Percentiles rank a stretch among this genome's conserved stretches.
phyloP scores from a whole-genome alignment of 2,888 invertebrate genomes.

The Ceriagrion tenellum region DNA sequence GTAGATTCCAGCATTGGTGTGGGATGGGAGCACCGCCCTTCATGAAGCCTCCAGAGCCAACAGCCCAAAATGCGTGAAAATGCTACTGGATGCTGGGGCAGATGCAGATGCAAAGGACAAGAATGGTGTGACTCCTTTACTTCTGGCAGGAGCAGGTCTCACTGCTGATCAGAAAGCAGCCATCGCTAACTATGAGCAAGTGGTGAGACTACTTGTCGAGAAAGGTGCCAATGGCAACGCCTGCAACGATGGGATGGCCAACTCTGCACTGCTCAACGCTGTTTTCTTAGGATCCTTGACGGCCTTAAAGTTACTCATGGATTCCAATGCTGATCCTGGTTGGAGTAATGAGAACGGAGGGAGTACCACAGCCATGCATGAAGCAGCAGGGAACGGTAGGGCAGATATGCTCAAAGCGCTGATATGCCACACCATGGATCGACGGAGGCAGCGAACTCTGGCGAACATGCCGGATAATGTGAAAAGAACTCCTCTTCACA shows the following conservation, averaged over 20 bases:
- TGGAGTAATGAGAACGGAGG: slow-evolving; percentile 31
- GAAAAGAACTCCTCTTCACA: slow-evolving; percentile 80
- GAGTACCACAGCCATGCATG: slow-evolving; percentile 12
- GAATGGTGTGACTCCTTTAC: slow-evolving; percentile 76
- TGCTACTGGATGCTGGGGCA: slow-evolving; percentile 75
- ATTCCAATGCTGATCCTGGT: slow-evolving; percentile 75
- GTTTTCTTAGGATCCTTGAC: slow-evolving; percentile 75
- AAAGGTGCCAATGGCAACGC: slow-evolving; percentile 72
- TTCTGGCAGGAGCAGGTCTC: slow-evolving; percentile 76
- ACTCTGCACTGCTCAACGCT: slow-evolving; percentile 79
- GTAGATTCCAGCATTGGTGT: slow-evolving; percentile 75
- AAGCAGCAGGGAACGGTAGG: slow-evolving; percentile 19
- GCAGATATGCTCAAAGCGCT: not conserved
- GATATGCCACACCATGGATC: not conserved
- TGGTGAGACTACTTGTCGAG: slow-evolving; percentile 75
- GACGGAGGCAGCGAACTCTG: slow-evolving; percentile 72
- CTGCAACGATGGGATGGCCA: slow-evolving; percentile 72
- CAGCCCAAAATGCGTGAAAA: slow-evolving; percentile 75
- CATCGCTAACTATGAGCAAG: slow-evolving; percentile 74
- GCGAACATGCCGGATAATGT: slow-evolving; percentile 78
- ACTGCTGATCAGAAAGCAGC: slow-evolving; percentile 74
- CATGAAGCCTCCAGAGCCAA: slow-evolving; percentile 77
- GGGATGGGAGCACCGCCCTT: slow-evolving; percentile 76
- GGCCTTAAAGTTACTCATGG: slow-evolving; percentile 74
- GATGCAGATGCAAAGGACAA: slow-evolving; percentile 76